These are phyloP conservation scores for Empidonax alnorum DNA, from an alignment of 2,113 vertebrate species.

Conservation along the genomic window DNA sequence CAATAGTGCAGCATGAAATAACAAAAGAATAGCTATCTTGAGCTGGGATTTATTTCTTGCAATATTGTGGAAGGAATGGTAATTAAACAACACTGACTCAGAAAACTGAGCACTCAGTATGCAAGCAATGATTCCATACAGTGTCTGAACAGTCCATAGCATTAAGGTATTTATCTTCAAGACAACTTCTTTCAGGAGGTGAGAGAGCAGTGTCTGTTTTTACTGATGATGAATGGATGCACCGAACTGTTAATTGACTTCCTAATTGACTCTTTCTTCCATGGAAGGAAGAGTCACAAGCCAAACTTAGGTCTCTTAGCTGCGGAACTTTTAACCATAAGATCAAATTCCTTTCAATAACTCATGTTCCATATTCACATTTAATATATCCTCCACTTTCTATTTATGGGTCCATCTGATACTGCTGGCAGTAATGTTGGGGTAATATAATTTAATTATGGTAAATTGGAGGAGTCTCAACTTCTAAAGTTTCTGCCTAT, in stretches of 20 bases:
- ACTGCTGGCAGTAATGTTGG: not conserved
- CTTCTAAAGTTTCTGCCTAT: not conserved
- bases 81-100: not conserved
- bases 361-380: not conserved
- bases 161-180: not conserved
- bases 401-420: not conserved
- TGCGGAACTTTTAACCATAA: not conserved
- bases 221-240: not conserved
- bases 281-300: not conserved
- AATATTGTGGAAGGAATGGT: not conserved
- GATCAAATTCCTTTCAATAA: not conserved
- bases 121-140: not conserved
- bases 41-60: constrained; percentile 5
- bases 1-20: not conserved
- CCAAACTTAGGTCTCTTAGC: not conserved
- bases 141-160: not conserved
- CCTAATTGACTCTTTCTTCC: not conserved
- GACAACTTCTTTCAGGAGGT: not conserved
- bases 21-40: not conserved
- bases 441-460: not conserved
- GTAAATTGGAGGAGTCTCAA: not conserved
- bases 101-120: not conserved
- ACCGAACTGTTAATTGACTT: not conserved
- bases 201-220: not conserved
- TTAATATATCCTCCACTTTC: not conserved